These are phyloP conservation scores for Drosophila triauraria DNA, from an alignment of 1,140 invertebrate species.

Conservation along the genomic window DNA sequence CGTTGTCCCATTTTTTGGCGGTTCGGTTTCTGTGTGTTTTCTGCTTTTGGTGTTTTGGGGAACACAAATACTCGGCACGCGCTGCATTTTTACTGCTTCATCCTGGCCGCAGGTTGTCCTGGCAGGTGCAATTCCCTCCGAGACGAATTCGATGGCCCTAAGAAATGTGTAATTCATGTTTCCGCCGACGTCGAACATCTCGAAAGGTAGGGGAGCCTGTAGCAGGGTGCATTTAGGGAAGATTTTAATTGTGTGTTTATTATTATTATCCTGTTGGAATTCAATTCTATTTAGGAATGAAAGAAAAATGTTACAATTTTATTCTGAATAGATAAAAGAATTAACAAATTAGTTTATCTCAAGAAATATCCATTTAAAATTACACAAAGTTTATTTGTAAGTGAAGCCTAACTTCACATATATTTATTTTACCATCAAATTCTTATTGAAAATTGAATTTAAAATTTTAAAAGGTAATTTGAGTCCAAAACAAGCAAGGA, in stretches of 20 bases:
- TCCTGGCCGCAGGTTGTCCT: slow-evolving; percentile 54
- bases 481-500: not conserved
- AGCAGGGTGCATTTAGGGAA: slow-evolving; percentile 9
- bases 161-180: slow-evolving; percentile 80
- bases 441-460: not conserved
- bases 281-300: slow-evolving; percentile 5
- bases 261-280: slow-evolving; percentile 5
- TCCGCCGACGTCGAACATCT: slow-evolving; percentile 38
- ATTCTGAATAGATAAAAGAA: too few relatives aligned
- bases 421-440: not conserved
- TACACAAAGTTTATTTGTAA: too few relatives aligned
- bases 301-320: too few relatives aligned
- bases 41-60: slow-evolving; percentile 45
- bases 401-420: not conserved
- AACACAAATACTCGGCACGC: slow-evolving; percentile 59
- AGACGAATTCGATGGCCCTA: slow-evolving; percentile 52
- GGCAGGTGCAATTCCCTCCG: slow-evolving; percentile 65
- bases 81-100: slow-evolving; percentile 83
- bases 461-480: too few relatives aligned
- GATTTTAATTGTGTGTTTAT: slow-evolving; percentile 45
- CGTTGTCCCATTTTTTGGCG: slow-evolving; percentile 30
- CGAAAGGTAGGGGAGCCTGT: not conserved
- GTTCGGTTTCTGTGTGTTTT: slow-evolving; percentile 16
- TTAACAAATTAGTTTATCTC: too few relatives aligned
- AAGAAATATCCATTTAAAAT: too few relatives aligned